These are phyloP conservation scores for Chiroxiphia lanceolata DNA, from an alignment of 2,797 vertebrate genomes.

Conservation along the genomic window DNA sequence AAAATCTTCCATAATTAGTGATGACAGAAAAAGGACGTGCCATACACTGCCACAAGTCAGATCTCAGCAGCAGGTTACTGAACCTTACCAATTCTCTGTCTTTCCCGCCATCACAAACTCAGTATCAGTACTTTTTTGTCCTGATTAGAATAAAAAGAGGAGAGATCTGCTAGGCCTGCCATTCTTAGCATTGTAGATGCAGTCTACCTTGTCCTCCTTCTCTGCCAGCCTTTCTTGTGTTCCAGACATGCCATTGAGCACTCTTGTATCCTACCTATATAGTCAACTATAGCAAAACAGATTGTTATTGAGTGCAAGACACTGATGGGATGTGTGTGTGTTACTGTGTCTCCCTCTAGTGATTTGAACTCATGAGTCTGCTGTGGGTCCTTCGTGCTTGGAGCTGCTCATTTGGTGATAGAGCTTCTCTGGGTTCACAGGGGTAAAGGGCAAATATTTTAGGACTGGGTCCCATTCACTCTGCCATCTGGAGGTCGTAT, in stretches of 20 bases:
- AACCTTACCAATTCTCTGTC: not conserved
- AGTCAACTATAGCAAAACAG: not conserved
- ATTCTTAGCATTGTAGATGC: not conserved
- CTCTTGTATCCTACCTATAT: not conserved
- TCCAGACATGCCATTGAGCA: not conserved
- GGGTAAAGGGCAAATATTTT: not conserved
- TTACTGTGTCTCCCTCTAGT: constrained; percentile 48
- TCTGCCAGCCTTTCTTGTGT: not conserved
- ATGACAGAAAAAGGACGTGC: not conserved
- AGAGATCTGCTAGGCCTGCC: not conserved
- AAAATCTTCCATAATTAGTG: not conserved
- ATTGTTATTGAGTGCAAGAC: not conserved
- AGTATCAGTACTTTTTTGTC: not conserved
- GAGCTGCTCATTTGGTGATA: not conserved
- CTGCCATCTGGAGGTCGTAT: not conserved
- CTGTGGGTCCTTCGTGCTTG: not conserved
- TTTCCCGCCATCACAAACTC: not conserved
- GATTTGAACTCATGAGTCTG: not conserved
- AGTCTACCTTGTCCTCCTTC: not conserved
- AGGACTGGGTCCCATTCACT: not conserved
- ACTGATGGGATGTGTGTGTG: not conserved
- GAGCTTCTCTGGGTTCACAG: not conserved
- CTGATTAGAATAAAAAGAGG: not conserved
- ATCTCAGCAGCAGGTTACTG: not conserved
- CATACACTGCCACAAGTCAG: not conserved